A percentile compares a stretch with the other conserved stretches of the same genome.
phyloP scores from a whole-genome alignment of 2,113 vertebrate species.

The Heterocephalus glaber region DNA sequence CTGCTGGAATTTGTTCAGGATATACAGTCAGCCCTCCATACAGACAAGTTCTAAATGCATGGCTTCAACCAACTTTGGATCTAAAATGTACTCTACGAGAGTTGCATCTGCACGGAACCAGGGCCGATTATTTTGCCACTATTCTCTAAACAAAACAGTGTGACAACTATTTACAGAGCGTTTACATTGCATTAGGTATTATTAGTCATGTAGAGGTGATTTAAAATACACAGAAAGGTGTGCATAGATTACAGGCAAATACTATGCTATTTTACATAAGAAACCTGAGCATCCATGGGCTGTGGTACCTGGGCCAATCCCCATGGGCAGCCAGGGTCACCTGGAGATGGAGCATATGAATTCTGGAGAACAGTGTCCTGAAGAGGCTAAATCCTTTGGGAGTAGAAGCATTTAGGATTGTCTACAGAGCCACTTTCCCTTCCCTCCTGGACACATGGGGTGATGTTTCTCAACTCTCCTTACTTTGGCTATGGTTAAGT shows the following conservation, averaged over 20 bases:
- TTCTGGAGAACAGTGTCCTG: neutral
- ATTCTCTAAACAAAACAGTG: neutral
- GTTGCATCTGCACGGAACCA: neutral
- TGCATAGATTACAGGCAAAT: no score
- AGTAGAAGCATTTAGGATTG: fast-evolving
- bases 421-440: neutral
- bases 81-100: no score
- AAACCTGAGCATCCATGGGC: neutral
- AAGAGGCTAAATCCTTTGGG: fast-evolving
- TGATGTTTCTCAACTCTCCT: neutral
- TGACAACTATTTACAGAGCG: neutral
- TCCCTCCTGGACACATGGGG: neutral
- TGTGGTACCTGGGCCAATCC: neutral
- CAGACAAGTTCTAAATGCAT: no score
- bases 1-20: fast-evolving
- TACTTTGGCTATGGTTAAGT: fast-evolving
- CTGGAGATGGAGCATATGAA: fast-evolving
- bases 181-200: neutral
- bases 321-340: neutral
- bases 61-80: neutral
- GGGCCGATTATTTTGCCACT: neutral
- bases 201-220: neutral
- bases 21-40: no score
- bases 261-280: neutral
- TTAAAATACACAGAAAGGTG: no score